These are phyloP conservation scores for Himalopsyche anomala DNA, from an alignment of 2,888 invertebrate genomes.

Conservation along the genomic window DNA sequence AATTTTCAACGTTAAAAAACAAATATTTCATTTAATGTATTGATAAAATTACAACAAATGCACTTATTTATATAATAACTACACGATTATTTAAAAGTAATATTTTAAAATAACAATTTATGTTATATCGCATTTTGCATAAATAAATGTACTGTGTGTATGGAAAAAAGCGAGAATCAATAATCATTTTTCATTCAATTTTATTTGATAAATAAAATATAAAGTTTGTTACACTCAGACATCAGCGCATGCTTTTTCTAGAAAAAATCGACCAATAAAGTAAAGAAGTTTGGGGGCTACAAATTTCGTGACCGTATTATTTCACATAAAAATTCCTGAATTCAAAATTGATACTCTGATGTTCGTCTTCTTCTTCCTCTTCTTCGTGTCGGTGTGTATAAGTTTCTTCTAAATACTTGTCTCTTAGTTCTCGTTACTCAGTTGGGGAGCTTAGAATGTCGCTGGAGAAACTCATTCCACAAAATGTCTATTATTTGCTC, in stretches of 20 bases:
- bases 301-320: conserved; percentile 4
- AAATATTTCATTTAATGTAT: no score
- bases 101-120: no score
- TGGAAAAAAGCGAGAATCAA: not conserved
- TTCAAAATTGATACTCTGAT: not conserved
- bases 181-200: not conserved
- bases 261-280: conserved; percentile 19
- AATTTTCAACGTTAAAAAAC: no score
- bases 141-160: not conserved
- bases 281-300: not conserved
- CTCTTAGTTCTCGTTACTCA: conserved; percentile 21
- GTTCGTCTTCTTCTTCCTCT: conserved; percentile 1
- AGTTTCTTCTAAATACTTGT: conserved; percentile 19
- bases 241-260: conserved; percentile 10
- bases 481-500: not conserved
- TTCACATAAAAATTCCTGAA: not conserved
- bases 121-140: no score
- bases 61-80: no score
- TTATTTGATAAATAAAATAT: conserved; percentile 29
- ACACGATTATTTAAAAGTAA: no score
- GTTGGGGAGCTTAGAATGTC: conserved; percentile 13
- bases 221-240: not conserved
- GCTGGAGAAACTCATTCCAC: conserved; percentile 12
- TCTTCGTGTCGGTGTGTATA: not conserved
- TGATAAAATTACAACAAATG: no score